Conservation (phyloP, 92 coral and sea anemone genomes). For the Porites cylindrica region DNA sequence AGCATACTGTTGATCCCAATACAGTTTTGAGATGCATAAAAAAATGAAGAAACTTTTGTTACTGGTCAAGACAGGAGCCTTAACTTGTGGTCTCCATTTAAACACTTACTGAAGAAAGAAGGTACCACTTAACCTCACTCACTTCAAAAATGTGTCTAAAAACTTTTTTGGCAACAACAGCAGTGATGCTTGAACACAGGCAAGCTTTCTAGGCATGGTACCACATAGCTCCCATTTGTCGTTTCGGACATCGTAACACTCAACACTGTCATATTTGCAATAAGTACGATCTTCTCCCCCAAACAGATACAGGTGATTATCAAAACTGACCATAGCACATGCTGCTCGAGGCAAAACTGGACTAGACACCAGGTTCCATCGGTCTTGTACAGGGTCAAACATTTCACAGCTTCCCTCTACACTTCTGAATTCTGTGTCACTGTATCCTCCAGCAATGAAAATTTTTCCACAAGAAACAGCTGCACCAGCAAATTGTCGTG, state of each 20-base stretch:
- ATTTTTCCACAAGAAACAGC: constrained; percentile 15
- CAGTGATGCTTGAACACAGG: constrained; percentile 41
- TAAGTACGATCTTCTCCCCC: constrained; percentile 45
- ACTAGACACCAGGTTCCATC: constrained; percentile 43
- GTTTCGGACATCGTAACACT: constrained; percentile 22
- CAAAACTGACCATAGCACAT: constrained; percentile 49
- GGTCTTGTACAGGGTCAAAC: constrained; percentile 44
- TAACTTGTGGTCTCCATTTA: too few species aligned
- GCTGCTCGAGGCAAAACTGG: constrained; percentile 60
- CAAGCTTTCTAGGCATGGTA: constrained; percentile 34
- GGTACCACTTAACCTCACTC: neutral
- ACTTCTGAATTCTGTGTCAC: neutral
- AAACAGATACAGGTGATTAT: constrained; percentile 43
- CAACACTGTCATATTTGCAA: constrained; percentile 38
- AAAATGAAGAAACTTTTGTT: too few species aligned
- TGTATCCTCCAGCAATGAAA: constrained; percentile 46
- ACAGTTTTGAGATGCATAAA: too few species aligned
- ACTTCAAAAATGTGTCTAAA: neutral
- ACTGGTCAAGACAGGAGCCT: too few species aligned
- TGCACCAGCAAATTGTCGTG: constrained; percentile 46
- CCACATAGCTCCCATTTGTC: constrained; percentile 19
- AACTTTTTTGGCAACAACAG: constrained; percentile 15
- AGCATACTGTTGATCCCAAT: too few species aligned
- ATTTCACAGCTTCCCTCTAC: constrained; percentile 56
- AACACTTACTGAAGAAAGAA: neutral